Evolutionary conservation across 92 coral and sea anemone genomes (phyloP), one percentile per base, ranked within the genome.

Genomic region (Metridium senile): DNA sequence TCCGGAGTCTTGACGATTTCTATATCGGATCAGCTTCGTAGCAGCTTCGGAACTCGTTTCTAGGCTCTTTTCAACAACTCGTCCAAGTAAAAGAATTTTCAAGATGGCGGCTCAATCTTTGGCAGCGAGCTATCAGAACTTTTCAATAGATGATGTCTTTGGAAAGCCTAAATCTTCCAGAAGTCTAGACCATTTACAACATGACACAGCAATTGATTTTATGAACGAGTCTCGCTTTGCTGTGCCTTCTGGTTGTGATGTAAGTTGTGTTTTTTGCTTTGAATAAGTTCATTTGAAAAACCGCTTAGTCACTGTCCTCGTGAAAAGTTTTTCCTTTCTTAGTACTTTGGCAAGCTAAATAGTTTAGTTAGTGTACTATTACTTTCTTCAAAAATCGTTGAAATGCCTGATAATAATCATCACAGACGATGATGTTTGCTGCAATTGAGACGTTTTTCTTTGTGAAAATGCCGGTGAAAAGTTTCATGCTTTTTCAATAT

Each of bases 91-190:
- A 39, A 13, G 13, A 39, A 39, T 39, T 39, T n/a, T n/a, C 72
- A 88, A 85, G 73, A 91, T 91, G 97, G 97, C 97, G 91, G 97
- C 79, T 27, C 91, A 89, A 29, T 86, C 88, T 29, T 70, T 81
- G 68, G 97, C 93, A 39, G 64, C 73, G 11, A 63, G 78, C 23
- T 91, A 91, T 47, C 82, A 81, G 58, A 89, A 79, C 80, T 84
- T 88, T 26, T 77, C 90, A 21, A 58, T 91, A 87, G 76, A 91
- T 63, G 97, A 88, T 68, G 77, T 91, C 46, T 91, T 91, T 71
- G 83, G 90, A 54, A 77, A 81, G 68, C 84, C 86, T 27, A 91
- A 75, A 66, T 54, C 66, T 32, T 64, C 33, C 39, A 66, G 74
- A 31, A 66, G 81, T 11, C 82, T 68, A 23, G 56, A 85, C 21